phyloP scores from a whole-genome alignment of 2,797 vertebrate species.

The Epinephelus coioides region DNA sequence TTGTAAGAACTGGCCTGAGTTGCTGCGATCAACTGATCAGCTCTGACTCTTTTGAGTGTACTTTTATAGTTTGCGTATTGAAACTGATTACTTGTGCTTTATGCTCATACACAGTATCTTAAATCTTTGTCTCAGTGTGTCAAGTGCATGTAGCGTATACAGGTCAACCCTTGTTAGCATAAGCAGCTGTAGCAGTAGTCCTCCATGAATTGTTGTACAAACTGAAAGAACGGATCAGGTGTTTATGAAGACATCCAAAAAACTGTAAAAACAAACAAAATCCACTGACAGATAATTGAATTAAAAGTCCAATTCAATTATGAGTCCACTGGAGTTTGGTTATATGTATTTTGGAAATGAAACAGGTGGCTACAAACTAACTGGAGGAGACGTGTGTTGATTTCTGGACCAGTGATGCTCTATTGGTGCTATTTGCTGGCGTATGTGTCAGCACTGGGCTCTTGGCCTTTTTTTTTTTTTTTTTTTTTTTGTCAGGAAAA shows the following conservation, averaged over 20 bases:
- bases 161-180: background rate
- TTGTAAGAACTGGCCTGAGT: no score
- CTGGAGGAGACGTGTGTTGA: conserved; percentile 33
- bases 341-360: conserved; percentile 60
- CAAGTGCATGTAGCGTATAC: no score
- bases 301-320: conserved; percentile 50
- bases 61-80: no score
- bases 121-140: no score
- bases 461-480: conserved; percentile 42
- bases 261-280: conserved; percentile 27
- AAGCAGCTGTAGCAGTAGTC: background rate
- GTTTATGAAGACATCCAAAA: conserved; percentile 51
- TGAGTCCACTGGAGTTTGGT: conserved; percentile 41
- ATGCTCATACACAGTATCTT: background rate
- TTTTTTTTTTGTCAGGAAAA: conserved; percentile 67
- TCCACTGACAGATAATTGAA: conserved; percentile 41
- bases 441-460: conserved; percentile 59
- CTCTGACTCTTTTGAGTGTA: no score
- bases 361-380: conserved; percentile 42
- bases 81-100: no score
- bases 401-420: conserved; percentile 55
- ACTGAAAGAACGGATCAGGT: conserved; percentile 35
- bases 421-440: conserved; percentile 58
- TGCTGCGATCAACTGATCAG: no score
- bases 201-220: background rate